A percentile compares a stretch with the other conserved stretches of the same genome.
phyloP scores from a whole-genome alignment of 1,140 invertebrate genomes.

The Antheraea pernyi region DNA sequence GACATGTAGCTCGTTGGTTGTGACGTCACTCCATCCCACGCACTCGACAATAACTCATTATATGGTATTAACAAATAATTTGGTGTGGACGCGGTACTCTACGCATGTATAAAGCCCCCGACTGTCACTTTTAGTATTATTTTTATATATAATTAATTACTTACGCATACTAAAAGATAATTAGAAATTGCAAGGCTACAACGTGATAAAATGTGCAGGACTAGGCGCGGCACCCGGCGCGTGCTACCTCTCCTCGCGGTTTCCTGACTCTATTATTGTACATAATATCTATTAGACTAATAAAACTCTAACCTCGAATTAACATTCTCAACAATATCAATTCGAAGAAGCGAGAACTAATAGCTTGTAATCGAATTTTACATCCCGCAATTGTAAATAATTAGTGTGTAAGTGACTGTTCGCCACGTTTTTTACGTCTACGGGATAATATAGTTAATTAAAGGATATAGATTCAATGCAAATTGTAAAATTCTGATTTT shows the following conservation, averaged over 20 bases:
- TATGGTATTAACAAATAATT: too few species aligned
- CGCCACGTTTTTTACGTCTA: slow-evolving; percentile 76
- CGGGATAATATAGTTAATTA: slow-evolving; percentile 29
- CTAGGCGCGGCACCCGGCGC: too few species aligned
- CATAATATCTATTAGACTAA: background rate
- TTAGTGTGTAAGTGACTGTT: slow-evolving; percentile 45
- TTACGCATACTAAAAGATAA: too few species aligned
- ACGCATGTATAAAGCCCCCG: too few species aligned
- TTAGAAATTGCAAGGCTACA: too few species aligned
- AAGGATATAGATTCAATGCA: slow-evolving; percentile 47
- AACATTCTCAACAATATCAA: background rate
- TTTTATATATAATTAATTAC: too few species aligned
- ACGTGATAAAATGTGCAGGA: background rate
- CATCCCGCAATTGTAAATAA: background rate
- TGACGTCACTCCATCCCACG: too few species aligned
- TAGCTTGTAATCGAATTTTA: background rate
- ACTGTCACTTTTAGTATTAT: too few species aligned
- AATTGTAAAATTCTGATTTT: slow-evolving; percentile 48
- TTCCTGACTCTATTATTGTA: background rate
- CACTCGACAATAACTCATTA: too few species aligned
- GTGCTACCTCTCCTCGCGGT: background rate
- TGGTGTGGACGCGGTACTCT: too few species aligned
- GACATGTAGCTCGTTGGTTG: too few species aligned
- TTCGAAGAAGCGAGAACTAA: background rate
- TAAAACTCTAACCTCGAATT: background rate